Conservation (phyloP, 64 coral and sea anemone species). For the Anthopleura sola region DNA sequence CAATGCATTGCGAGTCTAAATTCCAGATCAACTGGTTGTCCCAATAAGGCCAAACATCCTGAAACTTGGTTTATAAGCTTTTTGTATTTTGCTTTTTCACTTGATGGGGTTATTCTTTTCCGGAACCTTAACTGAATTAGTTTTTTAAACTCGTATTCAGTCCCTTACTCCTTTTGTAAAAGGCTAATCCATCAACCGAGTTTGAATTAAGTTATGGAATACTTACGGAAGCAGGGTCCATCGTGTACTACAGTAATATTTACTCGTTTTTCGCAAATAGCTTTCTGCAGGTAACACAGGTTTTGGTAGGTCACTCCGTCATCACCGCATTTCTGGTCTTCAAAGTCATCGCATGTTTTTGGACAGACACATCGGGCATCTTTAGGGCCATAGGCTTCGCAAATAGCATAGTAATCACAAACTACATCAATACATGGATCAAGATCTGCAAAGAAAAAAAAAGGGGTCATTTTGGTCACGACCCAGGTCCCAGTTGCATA, state of each 20-base stretch:
- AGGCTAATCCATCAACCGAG: too few species aligned
- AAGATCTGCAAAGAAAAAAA: slow-evolving; percentile 35
- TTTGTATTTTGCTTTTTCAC: too few species aligned
- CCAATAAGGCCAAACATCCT: too few species aligned
- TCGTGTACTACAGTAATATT: slow-evolving; percentile 44
- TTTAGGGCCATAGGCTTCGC: slow-evolving; percentile 27
- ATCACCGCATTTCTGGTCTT: slow-evolving; percentile 49
- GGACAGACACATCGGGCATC: slow-evolving; percentile 36
- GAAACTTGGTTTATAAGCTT: too few species aligned
- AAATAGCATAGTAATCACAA: slow-evolving; percentile 43
- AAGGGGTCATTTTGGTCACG: not conserved
- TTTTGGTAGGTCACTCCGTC: slow-evolving; percentile 47
- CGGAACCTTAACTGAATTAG: too few species aligned
- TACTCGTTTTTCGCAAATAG: slow-evolving; percentile 27
- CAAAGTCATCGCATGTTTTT: slow-evolving; percentile 2
- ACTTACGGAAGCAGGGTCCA: slow-evolving; percentile 67
- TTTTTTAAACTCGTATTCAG: too few species aligned
- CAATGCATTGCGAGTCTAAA: too few species aligned
- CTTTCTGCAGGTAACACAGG: slow-evolving; percentile 41
- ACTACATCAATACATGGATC: slow-evolving; percentile 45
- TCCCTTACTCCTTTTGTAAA: too few species aligned
- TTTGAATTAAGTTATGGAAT: not conserved
- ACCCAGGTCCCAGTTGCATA: too few species aligned
- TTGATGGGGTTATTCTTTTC: too few species aligned
- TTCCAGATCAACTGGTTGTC: too few species aligned